These are phyloP conservation scores for Atlantisia rogersi DNA, from an alignment of 2,113 vertebrate species.

Conservation along the genomic window DNA sequence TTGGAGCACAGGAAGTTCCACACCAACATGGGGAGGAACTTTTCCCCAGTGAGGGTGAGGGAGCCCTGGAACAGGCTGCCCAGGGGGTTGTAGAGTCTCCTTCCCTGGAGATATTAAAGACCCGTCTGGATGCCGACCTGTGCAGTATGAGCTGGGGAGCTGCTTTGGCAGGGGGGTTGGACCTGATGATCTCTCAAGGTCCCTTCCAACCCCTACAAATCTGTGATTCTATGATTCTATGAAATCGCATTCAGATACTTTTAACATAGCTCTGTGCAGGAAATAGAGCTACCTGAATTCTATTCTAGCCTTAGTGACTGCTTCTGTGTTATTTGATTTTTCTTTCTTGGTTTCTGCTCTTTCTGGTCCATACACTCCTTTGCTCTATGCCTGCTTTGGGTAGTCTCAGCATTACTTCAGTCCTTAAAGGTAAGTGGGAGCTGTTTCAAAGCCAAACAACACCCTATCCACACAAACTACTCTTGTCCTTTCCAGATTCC, in stretches of 20 bases:
- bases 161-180: too few species aligned
- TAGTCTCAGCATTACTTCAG: background rate
- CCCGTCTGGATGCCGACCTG: too few species aligned
- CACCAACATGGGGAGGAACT: too few species aligned
- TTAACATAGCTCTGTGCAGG: background rate
- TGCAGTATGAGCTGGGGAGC: too few species aligned
- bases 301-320: background rate
- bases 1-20: too few species aligned
- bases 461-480: background rate
- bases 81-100: too few species aligned
- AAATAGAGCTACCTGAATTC: background rate
- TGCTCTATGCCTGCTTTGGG: background rate
- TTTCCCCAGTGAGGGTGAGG: too few species aligned
- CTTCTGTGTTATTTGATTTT: background rate
- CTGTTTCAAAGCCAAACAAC: background rate
- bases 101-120: too few species aligned
- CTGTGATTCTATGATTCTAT: too few species aligned
- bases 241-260: background rate
- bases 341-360: background rate
- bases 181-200: too few species aligned
- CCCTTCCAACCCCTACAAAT: too few species aligned
- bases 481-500: background rate
- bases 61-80: too few species aligned
- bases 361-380: background rate
- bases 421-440: background rate